These are phyloP conservation scores for Tricholaema leucomelas DNA, from an alignment of 2,113 vertebrate genomes.

Conservation along the genomic window DNA sequence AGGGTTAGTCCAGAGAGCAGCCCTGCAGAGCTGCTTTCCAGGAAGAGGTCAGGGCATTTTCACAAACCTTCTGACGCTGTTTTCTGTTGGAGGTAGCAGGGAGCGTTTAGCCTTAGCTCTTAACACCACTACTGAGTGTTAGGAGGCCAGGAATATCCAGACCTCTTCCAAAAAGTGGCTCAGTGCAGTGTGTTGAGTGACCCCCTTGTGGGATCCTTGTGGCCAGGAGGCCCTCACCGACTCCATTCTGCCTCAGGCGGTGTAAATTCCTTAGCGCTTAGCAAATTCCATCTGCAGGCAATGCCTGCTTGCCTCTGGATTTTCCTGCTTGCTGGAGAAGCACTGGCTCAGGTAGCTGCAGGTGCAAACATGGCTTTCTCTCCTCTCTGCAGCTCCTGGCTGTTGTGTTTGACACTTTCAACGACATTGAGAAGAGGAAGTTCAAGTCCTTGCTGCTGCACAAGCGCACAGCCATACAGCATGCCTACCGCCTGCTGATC, in stretches of 20 bases:
- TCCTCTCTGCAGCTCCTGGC: slow-evolving; percentile 85
- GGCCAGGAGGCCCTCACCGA: fast-evolving
- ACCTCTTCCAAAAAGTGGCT: background rate
- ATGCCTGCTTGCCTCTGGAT: background rate
- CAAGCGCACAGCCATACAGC: slow-evolving; percentile 91
- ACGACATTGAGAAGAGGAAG: slow-evolving; percentile 95
- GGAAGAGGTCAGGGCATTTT: background rate
- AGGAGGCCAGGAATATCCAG: background rate
- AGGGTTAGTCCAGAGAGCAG: background rate
- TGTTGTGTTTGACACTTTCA: slow-evolving; percentile 98
- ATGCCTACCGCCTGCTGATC: slow-evolving; percentile 87
- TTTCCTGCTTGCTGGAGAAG: background rate
- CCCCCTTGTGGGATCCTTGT: background rate
- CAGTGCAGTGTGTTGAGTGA: background rate
- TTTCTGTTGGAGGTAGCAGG: background rate
- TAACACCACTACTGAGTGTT: background rate
- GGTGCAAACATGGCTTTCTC: background rate
- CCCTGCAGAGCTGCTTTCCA: background rate
- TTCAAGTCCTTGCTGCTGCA: slow-evolving; percentile 96
- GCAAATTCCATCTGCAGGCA: background rate
- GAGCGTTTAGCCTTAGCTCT: background rate
- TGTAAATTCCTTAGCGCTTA: no score
- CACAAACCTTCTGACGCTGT: background rate
- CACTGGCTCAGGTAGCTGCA: background rate
- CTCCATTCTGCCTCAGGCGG: background rate